phyloP scores from a whole-genome alignment of 1,140 invertebrate species.

The Hylaeus anthracinus region DNA sequence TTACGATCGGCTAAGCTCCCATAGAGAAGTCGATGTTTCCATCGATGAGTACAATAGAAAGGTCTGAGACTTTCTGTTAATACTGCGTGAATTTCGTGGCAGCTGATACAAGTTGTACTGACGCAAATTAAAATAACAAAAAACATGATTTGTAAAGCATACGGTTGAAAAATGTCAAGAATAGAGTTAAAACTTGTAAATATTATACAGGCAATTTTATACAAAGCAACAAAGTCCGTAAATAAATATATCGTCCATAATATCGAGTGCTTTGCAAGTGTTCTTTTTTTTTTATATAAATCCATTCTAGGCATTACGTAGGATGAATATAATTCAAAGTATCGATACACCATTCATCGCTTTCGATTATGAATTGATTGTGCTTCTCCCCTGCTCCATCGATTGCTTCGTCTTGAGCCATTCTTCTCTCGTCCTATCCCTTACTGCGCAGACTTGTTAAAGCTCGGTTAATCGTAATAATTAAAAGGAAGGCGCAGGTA shows the following conservation, averaged over 20 bases:
- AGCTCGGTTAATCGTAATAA: conserved; percentile 78
- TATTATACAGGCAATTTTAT: too few relatives aligned
- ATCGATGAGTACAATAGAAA: conserved; percentile 17
- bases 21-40: conserved; percentile 6
- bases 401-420: neutral
- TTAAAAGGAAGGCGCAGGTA: conserved; percentile 72
- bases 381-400: conserved; percentile 3
- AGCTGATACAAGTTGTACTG: neutral
- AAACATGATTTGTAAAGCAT: neutral
- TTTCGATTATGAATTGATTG: conserved; percentile 24
- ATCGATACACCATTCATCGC: too few relatives aligned
- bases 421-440: conserved; percentile 38
- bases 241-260: too few relatives aligned
- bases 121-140: neutral
- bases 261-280: too few relatives aligned
- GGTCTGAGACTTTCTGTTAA: neutral
- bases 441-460: conserved; percentile 69
- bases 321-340: too few relatives aligned
- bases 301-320: too few relatives aligned
- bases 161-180: too few relatives aligned
- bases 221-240: too few relatives aligned
- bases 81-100: neutral
- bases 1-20: conserved; percentile 31
- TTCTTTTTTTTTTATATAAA: too few relatives aligned
- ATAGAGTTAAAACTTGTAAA: too few relatives aligned